Percentiles rank a stretch among this genome's conserved stretches.
Conservation (phyloP, 2,113 vertebrate species). For the Dicentrarchus labrax region DNA sequence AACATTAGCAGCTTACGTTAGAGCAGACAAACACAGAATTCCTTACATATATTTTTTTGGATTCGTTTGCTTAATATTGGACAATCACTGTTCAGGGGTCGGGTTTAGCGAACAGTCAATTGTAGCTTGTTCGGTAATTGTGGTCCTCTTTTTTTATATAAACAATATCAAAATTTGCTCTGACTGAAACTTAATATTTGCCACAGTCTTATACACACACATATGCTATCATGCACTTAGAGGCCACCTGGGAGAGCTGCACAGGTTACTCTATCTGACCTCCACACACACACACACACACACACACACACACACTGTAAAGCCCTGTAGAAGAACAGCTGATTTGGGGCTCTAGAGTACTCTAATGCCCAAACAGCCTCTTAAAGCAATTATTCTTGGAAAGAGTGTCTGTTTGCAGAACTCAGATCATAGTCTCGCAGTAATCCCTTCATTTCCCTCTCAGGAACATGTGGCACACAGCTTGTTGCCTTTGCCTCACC, state of each 20-base stretch:
- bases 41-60: no score
- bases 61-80: no score
- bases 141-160: background rate
- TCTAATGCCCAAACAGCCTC: constrained; percentile 26
- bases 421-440: constrained; percentile 29
- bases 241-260: constrained; percentile 23
- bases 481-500: constrained; percentile 57
- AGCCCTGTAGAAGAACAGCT: constrained; percentile 22
- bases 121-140: background rate
- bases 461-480: constrained; percentile 54
- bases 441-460: constrained; percentile 74
- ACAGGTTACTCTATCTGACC: constrained; percentile 9
- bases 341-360: constrained; percentile 10
- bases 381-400: constrained; percentile 62
- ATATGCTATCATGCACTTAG: background rate
- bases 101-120: no score
- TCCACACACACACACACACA: background rate
- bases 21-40: no score
- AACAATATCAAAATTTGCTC: background rate
- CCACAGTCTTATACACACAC: constrained; percentile 11
- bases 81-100: no score
- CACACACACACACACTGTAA: background rate
- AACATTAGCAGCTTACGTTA: no score
- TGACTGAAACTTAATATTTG: constrained; percentile 17
- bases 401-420: constrained; percentile 55